Percentiles rank a stretch among this genome's conserved stretches.
phyloP scores from a whole-genome alignment of 2,797 vertebrate genomes.

The Lutjanus argentimaculatus region DNA sequence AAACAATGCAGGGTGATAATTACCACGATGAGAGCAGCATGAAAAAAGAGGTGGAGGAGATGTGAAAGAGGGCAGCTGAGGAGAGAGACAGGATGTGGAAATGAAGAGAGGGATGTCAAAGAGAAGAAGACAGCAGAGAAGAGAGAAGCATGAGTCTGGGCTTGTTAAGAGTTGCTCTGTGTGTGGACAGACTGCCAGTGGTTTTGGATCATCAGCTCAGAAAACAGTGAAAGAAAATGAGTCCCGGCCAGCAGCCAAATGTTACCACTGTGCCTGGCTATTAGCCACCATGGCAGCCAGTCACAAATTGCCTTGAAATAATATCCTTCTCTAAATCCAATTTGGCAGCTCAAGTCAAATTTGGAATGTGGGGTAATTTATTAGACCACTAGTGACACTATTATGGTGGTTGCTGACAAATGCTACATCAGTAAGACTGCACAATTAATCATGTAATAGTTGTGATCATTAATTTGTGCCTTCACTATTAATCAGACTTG shows the following conservation, averaged over 20 bases:
- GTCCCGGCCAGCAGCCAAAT: conserved; percentile 22
- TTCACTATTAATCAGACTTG: not conserved
- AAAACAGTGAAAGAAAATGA: conserved; percentile 40
- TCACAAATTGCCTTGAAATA: conserved; percentile 34
- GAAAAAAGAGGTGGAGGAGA: conserved; percentile 3
- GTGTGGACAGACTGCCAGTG: conserved; percentile 22
- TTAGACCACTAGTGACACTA: not conserved
- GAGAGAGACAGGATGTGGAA: not conserved
- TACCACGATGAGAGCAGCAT: conserved; percentile 13
- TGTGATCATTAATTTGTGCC: not conserved
- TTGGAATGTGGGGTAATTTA: conserved; percentile 24
- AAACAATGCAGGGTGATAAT: conserved; percentile 37
- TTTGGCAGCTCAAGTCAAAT: conserved; percentile 40
- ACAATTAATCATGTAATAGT: conserved; percentile 1
- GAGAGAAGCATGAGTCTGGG: conserved; percentile 4
- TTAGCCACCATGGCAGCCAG: conserved; percentile 24
- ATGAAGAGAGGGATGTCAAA: conserved; percentile 15
- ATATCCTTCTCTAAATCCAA: conserved; percentile 42
- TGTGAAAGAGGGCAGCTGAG: not conserved
- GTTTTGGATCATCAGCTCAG: conserved; percentile 45
- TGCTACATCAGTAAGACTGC: not conserved
- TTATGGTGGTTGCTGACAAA: conserved; percentile 5
- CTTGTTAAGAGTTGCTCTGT: conserved; percentile 27
- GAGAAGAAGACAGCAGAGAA: not conserved
- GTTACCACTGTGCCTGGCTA: conserved; percentile 24